Base-by-base conservation (phyloP, 2,888 invertebrate species). In the Aproaerema taeniolella region DNA sequence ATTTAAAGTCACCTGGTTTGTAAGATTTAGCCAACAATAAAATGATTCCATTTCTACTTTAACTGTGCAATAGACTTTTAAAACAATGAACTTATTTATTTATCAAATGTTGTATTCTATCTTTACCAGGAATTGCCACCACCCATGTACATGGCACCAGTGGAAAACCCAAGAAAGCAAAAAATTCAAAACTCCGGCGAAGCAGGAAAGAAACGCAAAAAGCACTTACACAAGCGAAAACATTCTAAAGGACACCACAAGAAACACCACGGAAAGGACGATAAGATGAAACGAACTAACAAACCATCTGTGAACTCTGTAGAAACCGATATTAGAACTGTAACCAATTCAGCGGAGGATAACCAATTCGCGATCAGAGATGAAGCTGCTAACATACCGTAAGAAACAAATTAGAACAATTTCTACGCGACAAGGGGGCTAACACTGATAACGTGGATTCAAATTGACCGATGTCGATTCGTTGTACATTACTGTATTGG, bases 101-200 rank as follows among this genome's bases (percentile, higher is more conserved):
- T 20, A 20, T 20, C 20, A 20, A 20, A 20, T 6, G 8, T 6
- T 20, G 8, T 8, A 20, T 6, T 8, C 4, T 4, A 20, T 20
- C 8, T 20, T 20, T 20, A 8, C 4, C 20, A 20, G 8, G 8
- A 20, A 6, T 20, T 8, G 41, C 75, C 78, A 1, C 49, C 58
- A 0, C 52, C 54, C 2, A 77, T 71, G 0, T 83, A 81, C 52
- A 77, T 82, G 80, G 83, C 80, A 0, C 80, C 82, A 0, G 71
- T 79, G 0, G 78, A 78, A 1, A 66, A 49, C 1, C 53, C 58
- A 0, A 60, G 62, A 1, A 73, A 67, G 16, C 2, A 40, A 9
- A 6, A 55, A 9, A 50, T 31, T 46, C 63, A 60, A 1, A 10
- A 28, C 1, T 45, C 54, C 0, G 62, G 61, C 0, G 63, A 63